Evolutionary conservation across 2,113 vertebrate genomes (phyloP), one percentile per base, ranked within the genome.

Genomic region (Hystrix cristata): DNA sequence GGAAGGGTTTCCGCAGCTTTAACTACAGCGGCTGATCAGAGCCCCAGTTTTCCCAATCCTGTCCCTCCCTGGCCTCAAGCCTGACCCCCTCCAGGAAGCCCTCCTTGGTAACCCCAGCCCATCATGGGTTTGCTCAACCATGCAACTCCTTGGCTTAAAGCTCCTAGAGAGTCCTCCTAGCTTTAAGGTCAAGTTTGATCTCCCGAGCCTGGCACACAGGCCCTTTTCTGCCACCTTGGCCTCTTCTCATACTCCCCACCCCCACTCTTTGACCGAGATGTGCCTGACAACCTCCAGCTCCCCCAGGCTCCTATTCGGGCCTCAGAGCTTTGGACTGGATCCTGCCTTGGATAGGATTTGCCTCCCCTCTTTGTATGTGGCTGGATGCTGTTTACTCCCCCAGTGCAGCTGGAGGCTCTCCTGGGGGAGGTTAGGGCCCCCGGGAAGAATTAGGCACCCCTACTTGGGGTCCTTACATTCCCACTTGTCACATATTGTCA

Each of bases 81-180:
- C 79, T 59, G 78, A 78, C 38, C 94, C 90, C 89, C 89, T 96
- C 94, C 87, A 82, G 80, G 74, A 97, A 93, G 94, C 55, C 87
- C 90, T 95, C 80, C 59, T 91, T 55, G 95, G n/a, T 87, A 86
- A 69, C 11, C 71, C 48, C 18, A 81, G 57, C 43, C n/a, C 34
- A 14, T 57, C 59, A 62, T 18, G 71, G 27, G 12, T 69, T 86
- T 65, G n/a, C 78, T 67, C 13, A 46, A 55, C 15, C 10, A 0
- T 9, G 53, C 0, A 14, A 55, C 64, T 27, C 25, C 38, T 86
- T n/a, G 16, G 46, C 31, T 78, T 79, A 21, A 94, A 92, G n/a
- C 46, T 21, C 79, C 57, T 51, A 65, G 53, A 76, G 29, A 46
- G 34, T 64, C 65, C 71, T 62, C 60, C 43, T 57, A 76, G 57